A percentile compares a stretch with the other conserved stretches of the same genome.
Conservation (phyloP, 2,113 vertebrate genomes). For the Oceanodroma tethys region DNA sequence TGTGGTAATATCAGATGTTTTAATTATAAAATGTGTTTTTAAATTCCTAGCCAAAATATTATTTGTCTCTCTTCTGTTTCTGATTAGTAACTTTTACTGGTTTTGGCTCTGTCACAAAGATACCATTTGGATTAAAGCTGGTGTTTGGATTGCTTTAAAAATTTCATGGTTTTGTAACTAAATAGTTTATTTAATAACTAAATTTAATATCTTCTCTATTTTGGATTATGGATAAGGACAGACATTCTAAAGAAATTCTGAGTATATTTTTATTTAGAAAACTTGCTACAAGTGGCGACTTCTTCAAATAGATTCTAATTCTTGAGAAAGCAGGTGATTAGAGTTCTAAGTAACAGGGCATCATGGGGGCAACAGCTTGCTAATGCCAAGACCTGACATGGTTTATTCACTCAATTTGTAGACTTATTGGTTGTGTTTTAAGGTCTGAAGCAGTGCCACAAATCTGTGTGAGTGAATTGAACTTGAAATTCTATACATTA, state of each 20-base stretch:
- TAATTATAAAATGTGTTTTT: background rate
- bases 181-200: background rate
- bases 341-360: background rate
- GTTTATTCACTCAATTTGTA: background rate
- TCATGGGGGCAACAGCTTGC: accelerated
- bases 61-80: background rate
- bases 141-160: background rate
- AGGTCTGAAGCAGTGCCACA: background rate
- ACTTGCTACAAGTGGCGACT: background rate
- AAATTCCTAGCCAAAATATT: background rate
- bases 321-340: background rate
- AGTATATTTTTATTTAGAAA: background rate
- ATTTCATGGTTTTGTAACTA: background rate
- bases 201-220: background rate
- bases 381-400: background rate
- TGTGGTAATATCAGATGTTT: background rate
- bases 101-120: background rate
- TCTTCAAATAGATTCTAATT: background rate
- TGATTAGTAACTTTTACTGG: background rate
- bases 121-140: background rate
- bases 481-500: background rate
- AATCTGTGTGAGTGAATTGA: background rate
- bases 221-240: background rate
- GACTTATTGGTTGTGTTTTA: background rate
- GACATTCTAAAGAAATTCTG: background rate